Evolutionary conservation across 2,888 invertebrate genomes (phyloP), one percentile per base, ranked within the genome.

Genomic region (Ganaspis brasiliensis): DNA sequence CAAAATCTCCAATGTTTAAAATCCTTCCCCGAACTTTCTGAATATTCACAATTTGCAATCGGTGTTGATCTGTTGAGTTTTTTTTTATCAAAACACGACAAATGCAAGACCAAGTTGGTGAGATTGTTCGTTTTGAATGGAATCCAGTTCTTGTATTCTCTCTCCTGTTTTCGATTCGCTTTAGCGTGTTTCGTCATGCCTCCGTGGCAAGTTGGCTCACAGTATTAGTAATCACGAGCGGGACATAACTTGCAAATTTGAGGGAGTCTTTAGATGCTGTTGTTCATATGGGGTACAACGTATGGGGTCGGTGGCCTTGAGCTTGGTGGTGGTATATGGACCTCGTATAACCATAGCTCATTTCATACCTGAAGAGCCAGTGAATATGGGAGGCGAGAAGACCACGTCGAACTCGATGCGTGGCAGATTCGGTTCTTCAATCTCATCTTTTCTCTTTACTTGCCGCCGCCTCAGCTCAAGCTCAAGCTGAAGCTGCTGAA

Each of bases 381-480:
- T 75, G 73, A 75, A 67, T 74, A 77, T 78, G 77, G 74, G 61
- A 80, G 74, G 70, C 67, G 72, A 73, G 74, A 61, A 77, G 77
- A 71, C 70, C 82, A 82, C 79, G 85, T 86, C 81, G 85, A 86
- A 85, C 84, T 83, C 88, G 84, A 89, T 88, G 90, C 89, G 90
- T 90, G 87, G 88, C 87, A 89, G 88, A 91, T 90, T 90, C 83
- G 89, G 88, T 87, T 89, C 89, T 88, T 84, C 88, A 88, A 90
- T 90, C 89, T 88, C 82, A 85, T 79, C 75, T 79, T 79, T 80
- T 77, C 80, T 79, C 77, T 70, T 75, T 84, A 82, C 86, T 87
- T 93, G 93, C 92, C 12, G 93, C 93, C 31, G 93, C 92, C 14
- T 91, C 90, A 1, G 37, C 35, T 93, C 92, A 2, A 93, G 92